Conservation (phyloP, 2,797 vertebrate species). For the Fundulus diaphanus region DNA sequence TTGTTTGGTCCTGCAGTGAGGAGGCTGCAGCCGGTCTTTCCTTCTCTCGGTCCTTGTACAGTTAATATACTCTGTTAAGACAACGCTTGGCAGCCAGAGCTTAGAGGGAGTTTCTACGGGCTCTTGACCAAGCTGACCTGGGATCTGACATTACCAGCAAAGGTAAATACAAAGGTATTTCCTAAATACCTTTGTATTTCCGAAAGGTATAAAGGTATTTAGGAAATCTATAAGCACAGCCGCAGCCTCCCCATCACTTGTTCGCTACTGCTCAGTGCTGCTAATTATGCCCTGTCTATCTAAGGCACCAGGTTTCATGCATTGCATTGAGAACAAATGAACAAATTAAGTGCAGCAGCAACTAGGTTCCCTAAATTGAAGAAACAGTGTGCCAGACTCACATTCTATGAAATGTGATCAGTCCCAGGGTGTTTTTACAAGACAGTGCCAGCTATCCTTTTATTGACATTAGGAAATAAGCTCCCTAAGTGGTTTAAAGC, state of each 20-base stretch:
- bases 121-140: conserved; percentile 71
- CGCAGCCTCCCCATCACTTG: conserved; percentile 60
- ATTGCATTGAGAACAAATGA: conserved; percentile 67
- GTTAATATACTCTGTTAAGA: conserved; percentile 65
- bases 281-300: conserved; percentile 59
- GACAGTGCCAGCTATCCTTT: too few species aligned
- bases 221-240: too few species aligned
- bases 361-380: background rate
- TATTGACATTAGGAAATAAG: too few species aligned
- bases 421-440: too few species aligned
- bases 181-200: too few species aligned
- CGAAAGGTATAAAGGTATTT: too few species aligned
- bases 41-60: conserved; percentile 60
- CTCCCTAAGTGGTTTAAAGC: too few species aligned
- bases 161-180: too few species aligned
- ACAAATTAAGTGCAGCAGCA: conserved; percentile 74
- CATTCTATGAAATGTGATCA: too few species aligned
- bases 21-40: conserved; percentile 42
- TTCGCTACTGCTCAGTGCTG: conserved; percentile 56
- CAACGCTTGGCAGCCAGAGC: conserved; percentile 53
- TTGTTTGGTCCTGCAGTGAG: conserved; percentile 55
- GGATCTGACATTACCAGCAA: conserved; percentile 72
- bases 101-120: conserved; percentile 69
- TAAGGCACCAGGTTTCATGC: conserved; percentile 50
- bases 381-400: too few species aligned